A percentile compares a stretch with the other conserved stretches of the same genome.
Evolutionary conservation across 1,140 invertebrate genomes (phyloP).

Genomic region (Cydia pomonella): DNA sequence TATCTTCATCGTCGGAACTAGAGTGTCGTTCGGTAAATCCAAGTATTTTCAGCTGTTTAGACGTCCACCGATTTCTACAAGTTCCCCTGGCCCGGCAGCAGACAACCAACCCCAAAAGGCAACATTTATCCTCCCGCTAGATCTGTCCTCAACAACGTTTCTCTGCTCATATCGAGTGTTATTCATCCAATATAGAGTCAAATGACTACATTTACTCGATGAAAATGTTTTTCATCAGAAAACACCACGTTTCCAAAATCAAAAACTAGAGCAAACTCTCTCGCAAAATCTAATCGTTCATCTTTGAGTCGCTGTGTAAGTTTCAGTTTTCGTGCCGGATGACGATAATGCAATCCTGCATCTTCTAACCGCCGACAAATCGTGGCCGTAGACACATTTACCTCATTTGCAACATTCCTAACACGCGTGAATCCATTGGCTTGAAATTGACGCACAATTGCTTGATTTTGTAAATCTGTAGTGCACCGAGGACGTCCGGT

Average conservation of each 20-base stretch:
- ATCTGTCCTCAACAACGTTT: constrained; percentile 4
- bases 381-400: background rate
- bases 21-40: too few relatives aligned
- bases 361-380: background rate
- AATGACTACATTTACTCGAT: background rate
- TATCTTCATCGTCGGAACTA: too few relatives aligned
- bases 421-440: constrained; percentile 6
- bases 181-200: background rate
- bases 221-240: background rate
- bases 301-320: too few relatives aligned
- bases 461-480: background rate
- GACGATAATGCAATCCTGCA: background rate
- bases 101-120: background rate
- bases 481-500: background rate
- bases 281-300: too few relatives aligned
- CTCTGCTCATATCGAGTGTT: background rate
- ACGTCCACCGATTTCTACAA: background rate
- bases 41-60: too few relatives aligned
- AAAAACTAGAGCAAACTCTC: too few relatives aligned
- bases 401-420: background rate
- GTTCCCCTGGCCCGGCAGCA: background rate
- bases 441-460: background rate
- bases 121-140: background rate
- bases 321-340: background rate
- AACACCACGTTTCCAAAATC: too few relatives aligned